Evolutionary conservation across 2,797 vertebrate species (phyloP), one percentile per base, ranked within the genome.

Genomic region (Synanceia verrucosa): DNA sequence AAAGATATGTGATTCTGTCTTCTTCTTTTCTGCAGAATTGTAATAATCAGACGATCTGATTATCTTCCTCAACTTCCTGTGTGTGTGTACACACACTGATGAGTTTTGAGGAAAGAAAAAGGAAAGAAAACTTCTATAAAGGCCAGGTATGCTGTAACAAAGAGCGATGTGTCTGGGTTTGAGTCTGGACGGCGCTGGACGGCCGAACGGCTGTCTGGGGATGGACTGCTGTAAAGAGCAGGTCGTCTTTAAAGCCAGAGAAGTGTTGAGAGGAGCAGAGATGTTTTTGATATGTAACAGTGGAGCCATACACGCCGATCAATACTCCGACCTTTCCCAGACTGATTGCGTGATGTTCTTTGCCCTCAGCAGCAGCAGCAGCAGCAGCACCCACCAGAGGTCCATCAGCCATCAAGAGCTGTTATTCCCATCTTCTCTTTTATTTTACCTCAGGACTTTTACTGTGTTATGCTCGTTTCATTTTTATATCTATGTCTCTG

Each of bases 271-370:
- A 76, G 52, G 64, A 82, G 76, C 66, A 80, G 44, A 81, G 78
- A 83, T 86, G 76, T 75, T 84, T 80, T 77, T 88, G 78, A 89
- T 88, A 83, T 76, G 75, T 85, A 83, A 66, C 66, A 76, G 70
- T 60, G 80, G 77, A 83, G 82, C 70, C 56, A 74, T 57, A 63
- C 46, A 58, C 37, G 6, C 65, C 58, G 50, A 89, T 92, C 88
- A 70, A 90, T 90, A 85, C 36, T 0, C 29, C 19, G 58, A 90
- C 84, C 88, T 86, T 90, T 89, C 43, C 62, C 50, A 74, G 60
- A 65, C 41, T 75, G 80, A 85, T 89, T 83, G 79, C 69, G 64
- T 71, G 76, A 83, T 77, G 73, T 66, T 75, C 60, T 64, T 62
- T 65, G 61, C 66, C 81, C 56, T 62, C 23, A 56, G 46, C 68